These are phyloP conservation scores for Digitonthophagus gazella DNA, from an alignment of 2,888 invertebrate species.

Conservation along the genomic window DNA sequence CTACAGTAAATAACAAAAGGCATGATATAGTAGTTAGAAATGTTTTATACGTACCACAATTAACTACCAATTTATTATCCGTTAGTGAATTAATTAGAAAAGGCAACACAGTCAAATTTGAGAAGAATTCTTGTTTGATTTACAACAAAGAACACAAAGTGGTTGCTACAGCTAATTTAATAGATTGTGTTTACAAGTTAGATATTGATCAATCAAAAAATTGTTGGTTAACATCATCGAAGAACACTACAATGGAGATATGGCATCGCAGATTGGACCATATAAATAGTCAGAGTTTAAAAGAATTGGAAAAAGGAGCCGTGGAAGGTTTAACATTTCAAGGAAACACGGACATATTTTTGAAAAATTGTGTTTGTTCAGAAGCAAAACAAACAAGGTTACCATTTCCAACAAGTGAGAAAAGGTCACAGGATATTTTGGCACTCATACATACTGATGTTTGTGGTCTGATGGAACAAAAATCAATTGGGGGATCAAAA, in stretches of 20 bases:
- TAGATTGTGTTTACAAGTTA: conserved; percentile 27
- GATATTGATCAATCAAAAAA: conserved; percentile 7
- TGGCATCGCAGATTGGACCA: conserved; percentile 30
- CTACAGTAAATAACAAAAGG: conserved; percentile 7
- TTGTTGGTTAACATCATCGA: conserved; percentile 7
- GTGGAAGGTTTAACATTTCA: conserved; percentile 20
- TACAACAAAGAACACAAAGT: conserved; percentile 21
- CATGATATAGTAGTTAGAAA: conserved; percentile 20
- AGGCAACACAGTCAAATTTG: conserved; percentile 25
- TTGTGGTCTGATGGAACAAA: no score
- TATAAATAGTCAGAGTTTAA: conserved; percentile 22
- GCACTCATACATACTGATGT: conserved; percentile 37
- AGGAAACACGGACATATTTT: conserved; percentile 22
- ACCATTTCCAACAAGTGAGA: conserved; percentile 34
- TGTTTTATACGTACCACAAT: conserved; percentile 10
- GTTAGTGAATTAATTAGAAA: conserved; percentile 26
- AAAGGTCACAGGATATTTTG: conserved; percentile 31
- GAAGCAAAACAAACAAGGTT: conserved; percentile 38
- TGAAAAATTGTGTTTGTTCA: conserved; percentile 31
- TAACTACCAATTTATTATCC: conserved; percentile 27
- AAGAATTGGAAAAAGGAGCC: conserved; percentile 21
- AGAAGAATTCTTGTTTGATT: conserved; percentile 22
- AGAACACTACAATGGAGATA: not conserved
- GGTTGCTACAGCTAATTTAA: conserved; percentile 22
- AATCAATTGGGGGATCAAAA: conserved; percentile 32